Percentiles rank a stretch among this genome's conserved stretches.
phyloP scores from a whole-genome alignment of 2,888 invertebrate species.

The Chesias legatella region DNA sequence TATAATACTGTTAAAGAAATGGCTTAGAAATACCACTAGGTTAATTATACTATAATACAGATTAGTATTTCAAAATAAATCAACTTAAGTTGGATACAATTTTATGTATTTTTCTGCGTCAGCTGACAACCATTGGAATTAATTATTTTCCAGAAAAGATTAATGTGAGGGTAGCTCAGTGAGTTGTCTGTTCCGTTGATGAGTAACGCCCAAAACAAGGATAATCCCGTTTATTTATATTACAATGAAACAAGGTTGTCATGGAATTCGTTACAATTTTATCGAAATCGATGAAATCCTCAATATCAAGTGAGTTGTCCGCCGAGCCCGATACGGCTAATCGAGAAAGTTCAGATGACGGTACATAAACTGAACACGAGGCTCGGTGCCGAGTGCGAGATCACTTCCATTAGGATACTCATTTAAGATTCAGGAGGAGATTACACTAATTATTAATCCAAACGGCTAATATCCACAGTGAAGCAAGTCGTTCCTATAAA shows the following conservation, averaged over 20 bases:
- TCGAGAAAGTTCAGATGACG: slow-evolving; percentile 7
- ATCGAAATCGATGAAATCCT: not conserved
- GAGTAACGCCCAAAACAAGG: not conserved
- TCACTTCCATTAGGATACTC: slow-evolving; percentile 18
- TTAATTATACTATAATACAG: too few species aligned
- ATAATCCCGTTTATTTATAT: too few species aligned
- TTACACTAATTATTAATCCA: slow-evolving; percentile 16
- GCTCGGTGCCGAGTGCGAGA: slow-evolving; percentile 4
- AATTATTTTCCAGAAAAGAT: not conserved
- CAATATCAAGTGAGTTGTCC: slow-evolving; percentile 1
- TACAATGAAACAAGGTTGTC: too few species aligned
- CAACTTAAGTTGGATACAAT: too few species aligned
- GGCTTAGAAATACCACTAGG: too few species aligned
- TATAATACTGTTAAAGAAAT: too few species aligned
- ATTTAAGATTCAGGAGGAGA: slow-evolving; percentile 18
- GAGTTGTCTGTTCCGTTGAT: not conserved
- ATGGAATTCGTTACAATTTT: too few species aligned
- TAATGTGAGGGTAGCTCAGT: slow-evolving; percentile 3
- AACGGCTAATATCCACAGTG: slow-evolving; percentile 16
- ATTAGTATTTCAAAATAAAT: too few species aligned
- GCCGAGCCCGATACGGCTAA: slow-evolving; percentile 2
- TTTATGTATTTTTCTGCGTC: too few species aligned
- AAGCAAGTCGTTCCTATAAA: slow-evolving; percentile 7
- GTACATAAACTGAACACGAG: slow-evolving; percentile 1
- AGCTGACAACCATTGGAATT: not conserved